Conservation (phyloP, 2,113 vertebrate species). For the Ginglymostoma cirratum region DNA sequence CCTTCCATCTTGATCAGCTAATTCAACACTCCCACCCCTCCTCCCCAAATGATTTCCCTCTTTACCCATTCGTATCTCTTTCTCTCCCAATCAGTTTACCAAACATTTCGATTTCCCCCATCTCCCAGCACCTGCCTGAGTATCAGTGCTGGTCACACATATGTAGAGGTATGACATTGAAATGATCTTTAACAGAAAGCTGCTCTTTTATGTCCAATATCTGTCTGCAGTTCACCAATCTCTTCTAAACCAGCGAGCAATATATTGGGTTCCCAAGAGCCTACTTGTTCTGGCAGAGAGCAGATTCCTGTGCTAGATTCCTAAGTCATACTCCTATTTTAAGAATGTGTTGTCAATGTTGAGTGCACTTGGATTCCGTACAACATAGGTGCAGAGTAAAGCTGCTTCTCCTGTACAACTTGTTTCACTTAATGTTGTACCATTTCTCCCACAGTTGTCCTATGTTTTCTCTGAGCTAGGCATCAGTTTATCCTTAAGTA, state of each 20-base stretch:
- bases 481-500: background rate
- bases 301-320: background rate
- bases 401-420: background rate
- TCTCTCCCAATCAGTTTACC: background rate
- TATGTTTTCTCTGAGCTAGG: background rate
- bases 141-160: background rate
- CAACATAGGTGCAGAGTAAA: background rate
- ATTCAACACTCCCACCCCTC: background rate
- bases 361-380: no score
- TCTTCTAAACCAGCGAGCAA: background rate
- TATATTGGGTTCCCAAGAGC: background rate
- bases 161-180: background rate
- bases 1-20: background rate
- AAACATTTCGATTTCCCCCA: background rate
- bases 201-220: background rate
- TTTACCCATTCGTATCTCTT: background rate
- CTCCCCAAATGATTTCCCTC: background rate
- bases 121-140: background rate
- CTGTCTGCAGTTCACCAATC: background rate
- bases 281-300: no score
- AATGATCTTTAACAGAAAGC: background rate
- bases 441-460: background rate
- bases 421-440: background rate
- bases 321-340: background rate
- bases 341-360: no score